Evolutionary conservation across 2,888 invertebrate genomes (phyloP), one percentile per base, ranked within the genome.

Genomic region (Fissipunctia ypsillon): DNA sequence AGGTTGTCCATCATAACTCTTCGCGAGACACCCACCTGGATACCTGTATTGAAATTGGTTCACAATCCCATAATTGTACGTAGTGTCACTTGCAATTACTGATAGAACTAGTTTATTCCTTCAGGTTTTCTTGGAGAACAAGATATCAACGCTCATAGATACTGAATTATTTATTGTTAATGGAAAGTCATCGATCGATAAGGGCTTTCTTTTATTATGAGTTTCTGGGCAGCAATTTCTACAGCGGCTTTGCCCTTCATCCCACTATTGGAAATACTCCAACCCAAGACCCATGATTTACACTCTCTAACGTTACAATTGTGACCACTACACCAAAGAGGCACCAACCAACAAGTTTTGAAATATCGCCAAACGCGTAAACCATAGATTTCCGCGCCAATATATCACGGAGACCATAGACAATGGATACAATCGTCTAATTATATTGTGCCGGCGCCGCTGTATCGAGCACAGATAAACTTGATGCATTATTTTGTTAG

Each of bases 401-500:
- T 83, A 84, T 81, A 83, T 80, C 82, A 83, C 52, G 67, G 70
- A 25, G 59, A 60, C 78, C 74, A 69, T 74, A 71, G 83, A 89
- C 88, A 89, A 89, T 86, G 84, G 85, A 70, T 81, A 83, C 88
- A 87, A 87, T 87, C 85, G 83, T 84, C 84, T 89, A 90, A 90
- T 88, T 87, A 86, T 87, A 79, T 88, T 80, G 84, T 87, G 85
- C 76, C 81, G 88, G 88, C 90, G 89, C 90, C 90, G 83, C 80
- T 83, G 83, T 85, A 85, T 86, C 80, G 71, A 63, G 70, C 64
- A 65, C 84, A 84, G 95, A 93, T 94, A 94, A 93, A 87, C 75
- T 86, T 92, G 93, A 94, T 92, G 91, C 92, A 93, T 94, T 93
- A 93, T 92, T 93, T 93, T 91, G 91, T 90, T 83, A 73, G 75